Percentiles rank a stretch among this genome's conserved stretches.
These are phyloP conservation scores for rabbit (Oryctolagus cuniculus) DNA, from an alignment of 2,113 vertebrate species.

Conservation along the genomic window DNA sequence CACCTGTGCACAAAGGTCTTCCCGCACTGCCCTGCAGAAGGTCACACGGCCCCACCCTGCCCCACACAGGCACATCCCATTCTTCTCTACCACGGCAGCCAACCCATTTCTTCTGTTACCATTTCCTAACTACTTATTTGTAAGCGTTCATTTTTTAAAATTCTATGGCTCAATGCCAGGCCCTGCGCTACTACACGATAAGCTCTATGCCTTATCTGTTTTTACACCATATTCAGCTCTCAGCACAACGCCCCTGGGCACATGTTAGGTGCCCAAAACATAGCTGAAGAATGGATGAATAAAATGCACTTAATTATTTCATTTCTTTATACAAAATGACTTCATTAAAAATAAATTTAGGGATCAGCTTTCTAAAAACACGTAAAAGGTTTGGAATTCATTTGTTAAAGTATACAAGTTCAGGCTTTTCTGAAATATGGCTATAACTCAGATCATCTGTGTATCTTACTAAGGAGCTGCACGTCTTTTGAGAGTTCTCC, in stretches of 20 bases:
- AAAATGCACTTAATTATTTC: constrained; percentile 4
- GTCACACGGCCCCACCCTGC: fast-evolving
- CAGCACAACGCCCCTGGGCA: background rate
- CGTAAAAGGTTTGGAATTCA: constrained; percentile 16
- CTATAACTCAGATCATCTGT: constrained; percentile 42
- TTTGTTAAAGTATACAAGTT: constrained; percentile 49
- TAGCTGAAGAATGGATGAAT: background rate
- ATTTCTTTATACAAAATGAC: background rate
- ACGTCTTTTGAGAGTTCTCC: background rate
- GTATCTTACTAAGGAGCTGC: background rate
- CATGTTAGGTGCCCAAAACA: background rate
- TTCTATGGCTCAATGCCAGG: background rate
- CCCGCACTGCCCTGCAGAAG: background rate
- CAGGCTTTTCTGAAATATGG: constrained; percentile 39
- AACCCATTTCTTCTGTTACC: background rate
- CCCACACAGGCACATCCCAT: too few relatives aligned
- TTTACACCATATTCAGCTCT: background rate
- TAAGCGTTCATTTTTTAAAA: background rate
- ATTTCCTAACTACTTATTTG: background rate
- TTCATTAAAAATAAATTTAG: constrained; percentile 12
- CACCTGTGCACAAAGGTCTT: background rate
- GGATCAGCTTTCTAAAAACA: constrained; percentile 32
- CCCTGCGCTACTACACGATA: background rate
- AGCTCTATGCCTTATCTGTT: background rate
- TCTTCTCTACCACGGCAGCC: background rate